Evolutionary conservation across 2,113 vertebrate genomes (phyloP), one percentile per base, ranked within the genome.

Genomic region (Mesoclemmys tuberculata): DNA sequence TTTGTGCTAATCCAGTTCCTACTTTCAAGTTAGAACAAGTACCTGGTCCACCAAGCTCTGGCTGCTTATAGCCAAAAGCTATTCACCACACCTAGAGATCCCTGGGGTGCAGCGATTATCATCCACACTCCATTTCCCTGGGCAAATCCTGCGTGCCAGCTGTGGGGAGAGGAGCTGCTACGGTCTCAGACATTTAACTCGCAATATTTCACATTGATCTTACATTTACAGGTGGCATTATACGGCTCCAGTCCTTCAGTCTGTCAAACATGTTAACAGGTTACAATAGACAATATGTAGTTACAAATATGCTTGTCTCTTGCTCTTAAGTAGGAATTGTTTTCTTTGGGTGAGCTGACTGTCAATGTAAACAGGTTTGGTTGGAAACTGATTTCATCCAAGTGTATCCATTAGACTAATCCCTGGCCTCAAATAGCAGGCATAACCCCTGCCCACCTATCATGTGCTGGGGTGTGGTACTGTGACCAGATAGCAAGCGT

Each of bases 321-420:
- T 82, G 88, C 86, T 96, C n/a, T 54, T 14, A 35, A 26, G 55
- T 56, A 82, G 91, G 87, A 97, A 14, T 46, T 56, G 84, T 81
- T 75, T 54, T 71, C 1, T 0, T 48, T 41, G 82, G 75, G 38
- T 49, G 51, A 2, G 4, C 68, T 26, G 83, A 29, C 18, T n/a
- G 4, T 35, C 46, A 0, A 93, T 90, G 84, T 61, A 93, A 87
- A 89, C 1, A 18, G 84, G 5, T 89, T 93, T 89, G 88, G 58
- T 94, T 82, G 85, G 90, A 92, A 77, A 92, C 0, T 4, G 22
- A 0, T 94, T 92, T 93, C 61, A 87, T 84, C 41, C 35, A 74
- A 41, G 19, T 11, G 41, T 41, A 74, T 12, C 19, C 31, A 89
- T 89, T 77, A 90, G 84, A 82, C 56, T 89, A 7, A 2, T 86